phyloP scores from a whole-genome alignment of 2,888 invertebrate species.

The Druceiella hillmani region DNA sequence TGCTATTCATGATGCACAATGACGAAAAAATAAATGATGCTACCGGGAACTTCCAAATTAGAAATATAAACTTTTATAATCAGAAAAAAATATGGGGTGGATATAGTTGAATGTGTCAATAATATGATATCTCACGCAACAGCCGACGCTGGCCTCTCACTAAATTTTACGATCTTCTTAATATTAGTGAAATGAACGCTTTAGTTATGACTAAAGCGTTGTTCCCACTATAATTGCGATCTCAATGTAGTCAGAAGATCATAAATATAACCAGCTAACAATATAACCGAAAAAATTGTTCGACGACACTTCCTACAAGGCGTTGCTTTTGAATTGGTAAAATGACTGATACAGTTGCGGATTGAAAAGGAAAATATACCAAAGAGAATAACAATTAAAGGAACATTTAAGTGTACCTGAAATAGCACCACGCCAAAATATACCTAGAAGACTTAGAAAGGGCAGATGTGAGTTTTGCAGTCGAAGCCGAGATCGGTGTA shows the following conservation, averaged over 20 bases:
- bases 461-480: too few relatives aligned
- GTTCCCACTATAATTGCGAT: too few relatives aligned
- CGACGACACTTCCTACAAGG: not conserved
- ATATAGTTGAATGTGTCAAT: slow-evolving; percentile 1
- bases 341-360: not conserved
- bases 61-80: too few relatives aligned
- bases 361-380: too few relatives aligned
- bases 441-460: too few relatives aligned
- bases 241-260: too few relatives aligned
- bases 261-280: too few relatives aligned
- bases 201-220: not conserved
- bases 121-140: not conserved
- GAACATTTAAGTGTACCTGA: too few relatives aligned
- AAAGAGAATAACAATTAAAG: too few relatives aligned
- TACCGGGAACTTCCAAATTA: not conserved
- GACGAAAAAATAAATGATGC: not conserved
- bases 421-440: too few relatives aligned
- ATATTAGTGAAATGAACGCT: not conserved
- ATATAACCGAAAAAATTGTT: not conserved
- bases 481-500: too few relatives aligned
- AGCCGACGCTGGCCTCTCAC: not conserved
- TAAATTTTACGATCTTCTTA: not conserved
- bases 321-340: not conserved
- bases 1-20: not conserved
- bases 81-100: not conserved